Evolutionary conservation across 2,113 vertebrate genomes (phyloP).

Genomic region (Ciconia maguari): DNA sequence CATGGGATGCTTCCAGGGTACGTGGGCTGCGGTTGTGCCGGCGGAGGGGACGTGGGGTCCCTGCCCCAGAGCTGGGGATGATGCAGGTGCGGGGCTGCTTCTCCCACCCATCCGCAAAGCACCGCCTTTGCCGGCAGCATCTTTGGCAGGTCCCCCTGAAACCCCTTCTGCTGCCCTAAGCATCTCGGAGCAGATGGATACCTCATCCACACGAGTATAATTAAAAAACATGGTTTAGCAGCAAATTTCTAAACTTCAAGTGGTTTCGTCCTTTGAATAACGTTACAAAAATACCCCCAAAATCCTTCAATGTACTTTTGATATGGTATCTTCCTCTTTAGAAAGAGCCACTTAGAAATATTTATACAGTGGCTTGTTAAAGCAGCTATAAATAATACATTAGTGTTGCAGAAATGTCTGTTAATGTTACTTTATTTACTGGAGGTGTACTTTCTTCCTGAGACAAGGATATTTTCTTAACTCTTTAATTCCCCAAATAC

Average conservation of each 20-base stretch:
- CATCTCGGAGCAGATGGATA: rapidly evolving
- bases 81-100: rapidly evolving
- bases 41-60: rapidly evolving
- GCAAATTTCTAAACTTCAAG: neutral
- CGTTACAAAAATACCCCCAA: neutral
- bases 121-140: rapidly evolving
- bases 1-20: rapidly evolving
- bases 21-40: rapidly evolving
- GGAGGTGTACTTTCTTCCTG: neutral
- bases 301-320: rapidly evolving
- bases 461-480: neutral
- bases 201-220: rapidly evolving
- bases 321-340: neutral
- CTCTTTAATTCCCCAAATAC: neutral
- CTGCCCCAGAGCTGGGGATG: rapidly evolving
- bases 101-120: neutral
- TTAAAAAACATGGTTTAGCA: neutral
- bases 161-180: neutral
- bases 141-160: neutral
- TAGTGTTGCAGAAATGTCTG: neutral
- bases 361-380: neutral
- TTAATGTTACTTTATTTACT: neutral
- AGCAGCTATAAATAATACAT: constrained; percentile 30
- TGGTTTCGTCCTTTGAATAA: neutral
- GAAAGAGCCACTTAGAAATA: neutral